Conservation (phyloP, 1,140 invertebrate genomes). For the Drosophila pachea region DNA sequence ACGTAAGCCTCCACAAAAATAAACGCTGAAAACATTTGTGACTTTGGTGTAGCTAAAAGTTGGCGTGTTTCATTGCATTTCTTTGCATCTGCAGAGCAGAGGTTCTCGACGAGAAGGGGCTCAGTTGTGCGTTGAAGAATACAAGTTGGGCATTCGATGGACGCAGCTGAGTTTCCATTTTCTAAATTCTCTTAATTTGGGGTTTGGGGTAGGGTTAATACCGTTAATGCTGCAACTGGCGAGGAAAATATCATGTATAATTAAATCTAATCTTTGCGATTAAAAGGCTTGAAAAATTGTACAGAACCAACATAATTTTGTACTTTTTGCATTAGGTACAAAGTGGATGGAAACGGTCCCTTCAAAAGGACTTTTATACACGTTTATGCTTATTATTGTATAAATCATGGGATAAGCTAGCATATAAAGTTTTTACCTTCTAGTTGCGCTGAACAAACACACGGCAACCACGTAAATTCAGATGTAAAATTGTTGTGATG, state of each 20-base stretch:
- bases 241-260: neutral
- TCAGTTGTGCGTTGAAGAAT: neutral
- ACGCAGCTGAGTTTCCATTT: slow-evolving; percentile 46
- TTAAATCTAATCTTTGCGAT: neutral
- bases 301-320: neutral
- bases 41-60: slow-evolving; percentile 38
- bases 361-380: slow-evolving; percentile 54
- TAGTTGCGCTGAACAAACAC: slow-evolving; percentile 32
- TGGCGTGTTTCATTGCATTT: slow-evolving; percentile 51
- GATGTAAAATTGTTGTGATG: slow-evolving; percentile 48
- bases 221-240: slow-evolving; percentile 4
- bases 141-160: slow-evolving; percentile 14
- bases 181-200: slow-evolving; percentile 8
- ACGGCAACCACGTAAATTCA: slow-evolving; percentile 46
- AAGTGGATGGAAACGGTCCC: neutral
- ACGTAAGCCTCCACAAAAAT: slow-evolving; percentile 33
- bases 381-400: slow-evolving; percentile 74
- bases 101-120: neutral
- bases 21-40: slow-evolving; percentile 42
- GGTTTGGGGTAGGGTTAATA: slow-evolving; percentile 28
- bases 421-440: slow-evolving; percentile 42
- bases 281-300: neutral
- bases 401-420: slow-evolving; percentile 72
- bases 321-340: neutral
- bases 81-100: neutral